Conservation (phyloP, 2,797 vertebrate species). For the Acomys russatus region DNA sequence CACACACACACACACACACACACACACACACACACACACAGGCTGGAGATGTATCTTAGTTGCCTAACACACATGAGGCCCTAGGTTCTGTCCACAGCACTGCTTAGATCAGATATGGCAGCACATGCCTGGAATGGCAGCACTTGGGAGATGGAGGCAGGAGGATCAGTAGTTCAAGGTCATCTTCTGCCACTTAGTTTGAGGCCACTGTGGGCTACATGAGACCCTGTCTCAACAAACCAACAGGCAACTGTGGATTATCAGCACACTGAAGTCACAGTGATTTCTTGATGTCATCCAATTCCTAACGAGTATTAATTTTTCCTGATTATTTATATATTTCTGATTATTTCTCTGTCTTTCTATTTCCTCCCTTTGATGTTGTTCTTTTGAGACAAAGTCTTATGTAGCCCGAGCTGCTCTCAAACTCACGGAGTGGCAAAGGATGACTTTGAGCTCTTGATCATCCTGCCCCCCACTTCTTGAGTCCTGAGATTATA, state of each 20-base stretch:
- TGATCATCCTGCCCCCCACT: not conserved
- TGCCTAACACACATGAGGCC: not conserved
- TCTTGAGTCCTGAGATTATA: not conserved
- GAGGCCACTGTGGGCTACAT: too few species aligned
- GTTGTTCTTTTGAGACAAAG: not conserved
- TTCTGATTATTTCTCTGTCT: not conserved
- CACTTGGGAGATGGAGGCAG: not conserved
- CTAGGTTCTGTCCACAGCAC: not conserved
- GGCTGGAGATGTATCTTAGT: not conserved
- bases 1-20: too few species aligned
- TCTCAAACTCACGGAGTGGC: not conserved
- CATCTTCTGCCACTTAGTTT: not conserved
- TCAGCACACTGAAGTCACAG: not conserved
- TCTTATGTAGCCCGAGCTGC: too few species aligned
- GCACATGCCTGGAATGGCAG: too few species aligned
- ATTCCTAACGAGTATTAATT: constrained; percentile 31
- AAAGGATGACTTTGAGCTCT: not conserved
- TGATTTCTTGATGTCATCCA: constrained; percentile 46
- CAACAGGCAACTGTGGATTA: not conserved
- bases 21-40: not conserved
- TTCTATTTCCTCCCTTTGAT: not conserved
- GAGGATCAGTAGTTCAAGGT: not conserved
- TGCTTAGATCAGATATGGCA: not conserved
- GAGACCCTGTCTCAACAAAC: too few species aligned
- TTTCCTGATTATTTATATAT: not conserved